phyloP scores from a whole-genome alignment of 2,797 vertebrate genomes.

The Podarcis lilfordi region DNA sequence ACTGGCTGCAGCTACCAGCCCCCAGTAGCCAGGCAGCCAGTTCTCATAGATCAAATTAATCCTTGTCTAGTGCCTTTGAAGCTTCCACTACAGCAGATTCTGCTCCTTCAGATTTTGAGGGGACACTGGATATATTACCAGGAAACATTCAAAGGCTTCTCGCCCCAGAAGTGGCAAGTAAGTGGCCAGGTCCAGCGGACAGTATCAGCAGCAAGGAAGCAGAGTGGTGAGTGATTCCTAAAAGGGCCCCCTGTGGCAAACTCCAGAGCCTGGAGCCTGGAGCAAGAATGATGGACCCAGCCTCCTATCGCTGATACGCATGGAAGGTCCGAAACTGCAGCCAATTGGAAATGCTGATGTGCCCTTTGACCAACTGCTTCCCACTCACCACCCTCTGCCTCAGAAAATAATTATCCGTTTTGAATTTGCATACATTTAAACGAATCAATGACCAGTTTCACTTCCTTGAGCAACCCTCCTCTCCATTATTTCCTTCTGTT shows the following conservation, averaged over 20 bases:
- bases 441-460: not conserved
- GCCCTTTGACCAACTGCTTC: not conserved
- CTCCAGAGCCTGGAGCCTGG: too few relatives aligned
- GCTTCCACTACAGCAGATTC: not conserved
- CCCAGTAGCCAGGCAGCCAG: too few relatives aligned
- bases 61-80: not conserved
- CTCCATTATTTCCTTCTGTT: not conserved
- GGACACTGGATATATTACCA: not conserved
- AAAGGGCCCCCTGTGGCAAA: not conserved
- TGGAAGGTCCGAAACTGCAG: not conserved
- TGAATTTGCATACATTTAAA: not conserved
- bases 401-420: not conserved
- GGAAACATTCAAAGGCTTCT: not conserved
- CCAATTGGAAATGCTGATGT: not conserved
- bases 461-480: not conserved
- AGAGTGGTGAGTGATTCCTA: not conserved
- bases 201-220: not conserved
- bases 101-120: not conserved
- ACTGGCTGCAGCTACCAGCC: not conserved
- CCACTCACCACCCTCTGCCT: not conserved
- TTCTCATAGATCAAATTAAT: not conserved
- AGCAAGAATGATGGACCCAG: not conserved
- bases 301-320: not conserved
- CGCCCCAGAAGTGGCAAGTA: not conserved
- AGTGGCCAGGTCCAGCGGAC: too few relatives aligned